Evolutionary conservation across 2,113 vertebrate species (phyloP).

Genomic region (Bothrops jararaca): DNA sequence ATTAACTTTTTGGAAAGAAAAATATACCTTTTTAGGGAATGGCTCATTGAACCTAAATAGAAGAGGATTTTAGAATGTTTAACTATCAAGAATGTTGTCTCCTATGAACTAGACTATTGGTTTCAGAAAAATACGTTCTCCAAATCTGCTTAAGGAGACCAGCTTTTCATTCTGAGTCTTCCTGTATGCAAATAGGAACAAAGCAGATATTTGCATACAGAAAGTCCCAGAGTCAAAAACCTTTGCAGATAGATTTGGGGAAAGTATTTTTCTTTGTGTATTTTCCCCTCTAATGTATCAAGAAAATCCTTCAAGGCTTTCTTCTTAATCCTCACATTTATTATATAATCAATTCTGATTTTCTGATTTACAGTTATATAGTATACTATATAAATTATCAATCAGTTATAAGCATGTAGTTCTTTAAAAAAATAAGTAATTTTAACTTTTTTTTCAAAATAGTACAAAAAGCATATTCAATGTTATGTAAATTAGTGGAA

Average conservation of each 20-base stretch:
- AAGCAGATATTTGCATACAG: not conserved
- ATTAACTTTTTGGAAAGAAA: constrained; percentile 18
- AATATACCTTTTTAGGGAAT: not conserved
- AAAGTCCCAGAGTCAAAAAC: not conserved
- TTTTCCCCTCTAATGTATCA: too few relatives aligned
- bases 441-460: too few relatives aligned
- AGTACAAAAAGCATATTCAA: too few relatives aligned
- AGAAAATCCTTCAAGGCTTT: too few relatives aligned
- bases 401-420: too few relatives aligned
- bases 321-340: too few relatives aligned
- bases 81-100: not conserved
- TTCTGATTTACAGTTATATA: too few relatives aligned
- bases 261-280: too few relatives aligned
- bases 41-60: not conserved
- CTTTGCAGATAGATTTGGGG: not conserved
- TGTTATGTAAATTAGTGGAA: too few relatives aligned
- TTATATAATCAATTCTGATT: too few relatives aligned
- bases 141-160: not conserved
- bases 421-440: too few relatives aligned
- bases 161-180: not conserved
- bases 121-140: not conserved
- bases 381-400: too few relatives aligned
- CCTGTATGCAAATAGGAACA: not conserved
- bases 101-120: not conserved
- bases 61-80: not conserved